Percentiles rank a stretch among this genome's conserved stretches.
Evolutionary conservation across 2,888 invertebrate species (phyloP).

Genomic region (Drosophila nr. medialis): DNA sequence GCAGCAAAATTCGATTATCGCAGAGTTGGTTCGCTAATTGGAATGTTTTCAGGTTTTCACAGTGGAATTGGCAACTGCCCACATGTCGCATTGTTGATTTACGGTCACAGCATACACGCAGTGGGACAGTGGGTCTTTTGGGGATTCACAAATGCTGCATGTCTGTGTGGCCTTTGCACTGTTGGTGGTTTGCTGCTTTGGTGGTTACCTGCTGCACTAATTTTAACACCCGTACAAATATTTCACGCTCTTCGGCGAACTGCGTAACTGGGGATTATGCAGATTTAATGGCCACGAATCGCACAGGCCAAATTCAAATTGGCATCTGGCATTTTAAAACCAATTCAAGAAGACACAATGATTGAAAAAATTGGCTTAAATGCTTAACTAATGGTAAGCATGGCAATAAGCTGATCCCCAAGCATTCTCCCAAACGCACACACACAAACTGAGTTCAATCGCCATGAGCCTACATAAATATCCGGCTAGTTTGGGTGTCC

Average conservation of each 20-base stretch:
- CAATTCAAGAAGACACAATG: constrained; percentile 11
- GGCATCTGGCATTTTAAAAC: constrained; percentile 20
- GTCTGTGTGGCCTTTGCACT: constrained; percentile 22
- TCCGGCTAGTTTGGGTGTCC: constrained; percentile 18
- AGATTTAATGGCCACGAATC: constrained; percentile 22
- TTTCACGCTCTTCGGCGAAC: constrained; percentile 15
- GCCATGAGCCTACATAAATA: constrained; percentile 39
- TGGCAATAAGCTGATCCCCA: constrained; percentile 50
- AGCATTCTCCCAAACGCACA: constrained; percentile 11
- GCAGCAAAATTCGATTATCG: constrained; percentile 44
- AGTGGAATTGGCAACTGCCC: constrained; percentile 43
- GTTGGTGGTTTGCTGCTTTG: neutral
- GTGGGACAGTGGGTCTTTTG: neutral
- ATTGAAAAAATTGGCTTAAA: constrained; percentile 65
- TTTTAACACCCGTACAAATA: constrained; percentile 41
- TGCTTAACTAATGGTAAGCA: constrained; percentile 61
- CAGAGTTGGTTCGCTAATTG: constrained; percentile 51
- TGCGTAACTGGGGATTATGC: constrained; percentile 30
- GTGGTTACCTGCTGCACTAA: constrained; percentile 9
- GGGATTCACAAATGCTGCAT: constrained; percentile 20
- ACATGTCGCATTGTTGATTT: constrained; percentile 69
- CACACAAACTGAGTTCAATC: constrained; percentile 11
- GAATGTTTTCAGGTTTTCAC: constrained; percentile 58
- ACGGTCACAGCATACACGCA: constrained; percentile 28
- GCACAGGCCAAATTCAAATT: constrained; percentile 39